Base-by-base conservation (phyloP, 2,113 vertebrate genomes). In the Coturnix japonica region DNA sequence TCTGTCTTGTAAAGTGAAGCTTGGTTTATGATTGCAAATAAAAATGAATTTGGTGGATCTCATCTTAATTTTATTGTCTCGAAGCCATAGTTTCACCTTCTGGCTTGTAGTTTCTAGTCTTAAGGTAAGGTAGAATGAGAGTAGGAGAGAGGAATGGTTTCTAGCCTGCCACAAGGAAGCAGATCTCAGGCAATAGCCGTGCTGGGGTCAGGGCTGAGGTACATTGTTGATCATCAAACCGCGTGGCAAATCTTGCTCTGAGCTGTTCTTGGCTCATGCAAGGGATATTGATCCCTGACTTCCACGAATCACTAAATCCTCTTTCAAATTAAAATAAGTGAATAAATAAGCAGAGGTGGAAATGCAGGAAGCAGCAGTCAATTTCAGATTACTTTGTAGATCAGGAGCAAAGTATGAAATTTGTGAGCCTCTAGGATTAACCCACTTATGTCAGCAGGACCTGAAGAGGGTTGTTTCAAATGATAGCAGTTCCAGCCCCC, bases 11-110 rank as follows among this genome's bases (percentile, higher is more conserved):
- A 96, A 93, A 95, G 67, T 74, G 88, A 91, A 88, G 75, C 79
- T 87, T 96, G 78, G 83, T 95, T 97, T 97, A 95, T 81, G 94
- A 95, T 80, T 72, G 91, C 93, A 95, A 93, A 94, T 96, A 91
- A 94, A 95, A 91, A 87, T 92, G 91, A 89, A 93, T 92, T 95
- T 92, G 79, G 89, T 95, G 60, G 26, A 92, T 93, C 89, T 94
- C 85, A 84, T 88, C 91, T 75, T 91, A 66, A 87, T 94, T 93
- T 91, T 89, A 91, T 89, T 26, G 91, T 91, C 89, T 89, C 74
- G 79, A 91, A 89, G 54, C 64, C 49, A 59, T 28, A 59, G 85
- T 80, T 92, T 90, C 47, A 80, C 71, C 93, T 94, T 89, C 89
- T 93, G 85, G 74, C 82, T 87, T 83, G 22, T 72, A 28, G 80